Percentiles rank a stretch among this genome's conserved stretches.
Conservation (phyloP, 2,888 invertebrate species). For the Corbicula japonica region DNA sequence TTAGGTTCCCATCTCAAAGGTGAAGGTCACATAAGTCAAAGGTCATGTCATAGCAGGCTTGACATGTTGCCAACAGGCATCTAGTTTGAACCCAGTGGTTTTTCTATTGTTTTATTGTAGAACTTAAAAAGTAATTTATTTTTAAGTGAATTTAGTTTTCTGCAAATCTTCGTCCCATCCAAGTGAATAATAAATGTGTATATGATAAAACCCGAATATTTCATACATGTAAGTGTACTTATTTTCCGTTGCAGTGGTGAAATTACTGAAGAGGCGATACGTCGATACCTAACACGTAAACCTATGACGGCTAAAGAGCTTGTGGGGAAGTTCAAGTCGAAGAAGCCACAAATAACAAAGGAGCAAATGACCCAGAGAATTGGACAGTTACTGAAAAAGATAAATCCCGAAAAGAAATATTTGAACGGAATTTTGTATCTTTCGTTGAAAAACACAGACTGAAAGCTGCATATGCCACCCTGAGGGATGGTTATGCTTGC, state of each 20-base stretch:
- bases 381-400: conserved; percentile 97
- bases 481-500: not conserved
- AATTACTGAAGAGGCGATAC: conserved; percentile 97
- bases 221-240: not conserved
- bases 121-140: too few species aligned
- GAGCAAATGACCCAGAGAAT: conserved; percentile 97
- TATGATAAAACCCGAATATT: too few species aligned
- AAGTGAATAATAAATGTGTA: too few species aligned
- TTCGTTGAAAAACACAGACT: conserved; percentile 87
- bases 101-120: too few species aligned
- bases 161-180: too few species aligned
- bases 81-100: too few species aligned
- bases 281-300: conserved; percentile 97
- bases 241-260: conserved; percentile 76
- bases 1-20: too few species aligned
- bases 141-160: too few species aligned
- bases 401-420: conserved; percentile 96
- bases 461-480: not conserved
- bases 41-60: too few species aligned
- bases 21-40: too few species aligned
- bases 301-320: conserved; percentile 99
- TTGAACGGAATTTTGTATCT: conserved; percentile 98
- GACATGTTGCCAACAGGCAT: too few species aligned
- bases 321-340: conserved; percentile 97
- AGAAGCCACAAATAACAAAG: conserved; percentile 95